Evolutionary conservation across 2,113 vertebrate species (phyloP).

Genomic region (Rhinoptilus africanus): DNA sequence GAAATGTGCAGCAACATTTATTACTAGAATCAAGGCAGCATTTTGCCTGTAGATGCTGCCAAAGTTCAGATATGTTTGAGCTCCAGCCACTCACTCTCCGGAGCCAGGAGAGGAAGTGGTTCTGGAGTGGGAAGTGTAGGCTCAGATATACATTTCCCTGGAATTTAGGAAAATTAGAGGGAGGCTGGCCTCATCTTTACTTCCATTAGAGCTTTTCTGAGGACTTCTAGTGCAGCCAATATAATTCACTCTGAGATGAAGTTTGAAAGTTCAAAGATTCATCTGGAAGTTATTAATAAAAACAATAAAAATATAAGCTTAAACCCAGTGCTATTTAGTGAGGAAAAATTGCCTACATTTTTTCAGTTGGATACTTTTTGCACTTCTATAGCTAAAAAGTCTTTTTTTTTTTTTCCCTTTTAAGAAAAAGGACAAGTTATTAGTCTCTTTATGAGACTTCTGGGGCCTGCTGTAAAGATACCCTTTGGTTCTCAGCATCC

Average conservation of each 20-base stretch:
- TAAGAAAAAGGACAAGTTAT: not conserved
- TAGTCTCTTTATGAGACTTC: not conserved
- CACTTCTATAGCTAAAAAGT: not conserved
- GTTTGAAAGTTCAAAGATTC: conserved; percentile 22
- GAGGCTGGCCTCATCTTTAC: conserved; percentile 7
- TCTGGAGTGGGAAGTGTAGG: conserved; percentile 19
- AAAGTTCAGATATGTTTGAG: conserved; percentile 6
- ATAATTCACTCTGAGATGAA: conserved; percentile 18
- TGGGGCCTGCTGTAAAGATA: not conserved
- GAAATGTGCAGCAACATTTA: not conserved
- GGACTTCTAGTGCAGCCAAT: not conserved
- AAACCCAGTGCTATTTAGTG: not conserved
- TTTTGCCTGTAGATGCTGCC: conserved; percentile 25
- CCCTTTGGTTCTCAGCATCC: not conserved
- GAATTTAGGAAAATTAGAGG: conserved; percentile 24
- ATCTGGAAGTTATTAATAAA: conserved; percentile 58
- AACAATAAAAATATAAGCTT: not conserved
- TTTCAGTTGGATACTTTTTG: not conserved
- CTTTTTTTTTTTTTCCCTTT: not conserved
- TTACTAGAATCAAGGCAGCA: not conserved
- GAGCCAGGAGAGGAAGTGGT: conserved; percentile 33
- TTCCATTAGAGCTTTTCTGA: conserved; percentile 18
- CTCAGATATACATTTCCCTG: conserved; percentile 29
- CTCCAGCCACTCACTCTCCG: not conserved
- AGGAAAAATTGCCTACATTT: not conserved